Evolutionary conservation across 1,140 invertebrate species (phyloP).

Genomic region (Drosophila murphyi): DNA sequence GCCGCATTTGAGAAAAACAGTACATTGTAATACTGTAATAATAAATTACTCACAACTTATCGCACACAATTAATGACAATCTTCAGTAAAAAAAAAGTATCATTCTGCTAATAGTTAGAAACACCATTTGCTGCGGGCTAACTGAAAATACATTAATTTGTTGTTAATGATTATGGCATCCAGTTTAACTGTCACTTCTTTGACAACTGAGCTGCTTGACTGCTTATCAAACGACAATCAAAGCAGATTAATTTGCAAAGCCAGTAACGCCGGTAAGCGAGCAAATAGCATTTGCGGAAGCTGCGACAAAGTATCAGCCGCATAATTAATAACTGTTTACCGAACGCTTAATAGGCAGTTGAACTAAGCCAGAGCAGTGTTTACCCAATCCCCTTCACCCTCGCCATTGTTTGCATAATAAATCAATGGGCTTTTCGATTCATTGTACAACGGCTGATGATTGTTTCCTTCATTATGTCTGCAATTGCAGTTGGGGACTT

Average conservation of each 20-base stretch:
- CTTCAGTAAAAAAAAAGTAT: neutral
- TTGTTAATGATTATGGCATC: constrained; percentile 47
- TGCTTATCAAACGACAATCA: constrained; percentile 75
- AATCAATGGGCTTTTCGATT: constrained; percentile 62
- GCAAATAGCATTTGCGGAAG: constrained; percentile 60
- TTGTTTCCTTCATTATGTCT: constrained; percentile 73
- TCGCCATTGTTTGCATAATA: constrained; percentile 70
- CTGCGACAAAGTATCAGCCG: constrained; percentile 45
- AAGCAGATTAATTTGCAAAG: constrained; percentile 76
- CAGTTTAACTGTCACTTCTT: constrained; percentile 47
- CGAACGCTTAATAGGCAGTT: constrained; percentile 65
- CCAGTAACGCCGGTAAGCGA: constrained; percentile 52
- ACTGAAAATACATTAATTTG: constrained; percentile 35
- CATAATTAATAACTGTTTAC: constrained; percentile 80
- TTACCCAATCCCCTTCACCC: neutral
- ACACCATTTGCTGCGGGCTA: neutral
- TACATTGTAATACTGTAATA: too few relatives aligned
- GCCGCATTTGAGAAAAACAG: too few relatives aligned
- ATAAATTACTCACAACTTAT: too few relatives aligned
- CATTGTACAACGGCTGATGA: constrained; percentile 46
- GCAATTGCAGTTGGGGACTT: constrained; percentile 41
- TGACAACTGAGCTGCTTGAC: constrained; percentile 33
- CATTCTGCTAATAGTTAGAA: neutral
- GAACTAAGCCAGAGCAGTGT: constrained; percentile 38
- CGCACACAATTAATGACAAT: neutral